Conservation (phyloP, 2,113 vertebrate species). For the Podiceps cristatus region DNA sequence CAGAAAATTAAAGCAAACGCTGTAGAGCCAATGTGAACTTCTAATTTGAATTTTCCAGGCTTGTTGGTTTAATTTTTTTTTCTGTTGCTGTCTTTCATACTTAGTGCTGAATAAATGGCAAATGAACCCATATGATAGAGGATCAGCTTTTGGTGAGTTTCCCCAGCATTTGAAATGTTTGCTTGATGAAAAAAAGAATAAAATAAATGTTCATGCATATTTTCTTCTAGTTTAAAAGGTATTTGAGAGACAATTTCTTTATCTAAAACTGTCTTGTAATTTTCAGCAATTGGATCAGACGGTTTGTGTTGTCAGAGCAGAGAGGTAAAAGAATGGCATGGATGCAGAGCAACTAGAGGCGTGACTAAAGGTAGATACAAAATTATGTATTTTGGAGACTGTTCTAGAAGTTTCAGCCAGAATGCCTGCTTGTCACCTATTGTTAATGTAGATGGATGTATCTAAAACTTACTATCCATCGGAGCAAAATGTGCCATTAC, state of each 20-base stretch:
- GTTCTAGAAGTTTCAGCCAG: not conserved
- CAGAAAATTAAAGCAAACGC: not conserved
- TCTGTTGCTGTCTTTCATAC: not conserved
- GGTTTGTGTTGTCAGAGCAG: slow-evolving; percentile 96
- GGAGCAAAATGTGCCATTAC: not conserved
- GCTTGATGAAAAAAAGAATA: not conserved
- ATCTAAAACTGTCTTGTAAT: not conserved
- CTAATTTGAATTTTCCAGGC: not conserved
- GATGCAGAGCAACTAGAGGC: slow-evolving; percentile 91
- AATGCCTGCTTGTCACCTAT: not conserved
- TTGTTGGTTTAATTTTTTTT: not conserved
- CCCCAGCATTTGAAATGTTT: not conserved
- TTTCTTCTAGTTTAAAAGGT: not conserved
- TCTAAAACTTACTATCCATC: not conserved
- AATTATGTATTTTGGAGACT: not conserved
- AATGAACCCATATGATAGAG: slow-evolving; percentile 98
- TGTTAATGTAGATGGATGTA: not conserved
- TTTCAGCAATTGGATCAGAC: slow-evolving; percentile 93
- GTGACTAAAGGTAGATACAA: slow-evolving; percentile 88
- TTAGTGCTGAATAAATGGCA: slow-evolving; percentile 98
- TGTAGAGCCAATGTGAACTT: not conserved
- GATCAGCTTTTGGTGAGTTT: slow-evolving; percentile 92
- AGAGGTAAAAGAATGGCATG: slow-evolving; percentile 98
- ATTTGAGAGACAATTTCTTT: not conserved
- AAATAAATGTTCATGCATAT: too few species aligned